A percentile compares a stretch with the other conserved stretches of the same genome.
These are phyloP conservation scores for Amphiprion clarkii DNA, from an alignment of 2,797 vertebrate genomes.

Conservation along the genomic window DNA sequence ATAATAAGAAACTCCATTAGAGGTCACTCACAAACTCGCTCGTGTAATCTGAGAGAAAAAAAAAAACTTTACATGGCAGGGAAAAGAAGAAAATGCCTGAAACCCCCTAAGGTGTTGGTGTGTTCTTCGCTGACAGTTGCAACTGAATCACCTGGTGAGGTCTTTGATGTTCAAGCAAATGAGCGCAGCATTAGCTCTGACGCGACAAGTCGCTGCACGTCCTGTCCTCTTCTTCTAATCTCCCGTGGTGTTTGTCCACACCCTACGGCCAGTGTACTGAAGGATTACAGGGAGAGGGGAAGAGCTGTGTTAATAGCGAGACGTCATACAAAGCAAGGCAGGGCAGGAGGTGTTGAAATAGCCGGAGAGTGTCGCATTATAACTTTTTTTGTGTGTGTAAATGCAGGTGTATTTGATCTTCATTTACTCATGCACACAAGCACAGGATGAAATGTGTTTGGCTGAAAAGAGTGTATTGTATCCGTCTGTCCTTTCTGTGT, in stretches of 20 bases:
- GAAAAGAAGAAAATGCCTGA: not conserved
- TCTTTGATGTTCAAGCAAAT: constrained; percentile 75
- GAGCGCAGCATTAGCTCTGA: constrained; percentile 58
- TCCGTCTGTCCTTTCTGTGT: constrained; percentile 17
- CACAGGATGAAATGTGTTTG: constrained; percentile 16
- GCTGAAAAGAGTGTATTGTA: constrained; percentile 29
- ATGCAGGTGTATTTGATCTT: constrained; percentile 65
- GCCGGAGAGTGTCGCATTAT: constrained; percentile 14
- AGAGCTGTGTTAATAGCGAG: constrained; percentile 2
- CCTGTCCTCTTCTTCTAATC: constrained; percentile 63
- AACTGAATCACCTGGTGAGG: constrained; percentile 48
- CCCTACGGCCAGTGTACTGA: constrained; percentile 68
- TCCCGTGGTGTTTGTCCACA: constrained; percentile 70
- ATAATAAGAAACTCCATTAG: constrained; percentile 8
- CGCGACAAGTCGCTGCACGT: constrained; percentile 76
- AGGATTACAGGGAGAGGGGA: constrained; percentile 56
- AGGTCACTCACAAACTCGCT: constrained; percentile 31
- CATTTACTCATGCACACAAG: constrained; percentile 18
- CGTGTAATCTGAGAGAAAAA: not conserved
- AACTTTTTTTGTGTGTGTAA: constrained; percentile 42
- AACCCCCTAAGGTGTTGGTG: constrained; percentile 6
- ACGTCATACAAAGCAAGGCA: constrained; percentile 27
- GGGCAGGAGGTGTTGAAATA: constrained; percentile 45
- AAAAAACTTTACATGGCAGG: not conserved
- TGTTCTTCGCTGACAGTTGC: constrained; percentile 61